Evolutionary conservation across 2,797 vertebrate species (phyloP).

Genomic region (Pyrocephalus nanus): DNA sequence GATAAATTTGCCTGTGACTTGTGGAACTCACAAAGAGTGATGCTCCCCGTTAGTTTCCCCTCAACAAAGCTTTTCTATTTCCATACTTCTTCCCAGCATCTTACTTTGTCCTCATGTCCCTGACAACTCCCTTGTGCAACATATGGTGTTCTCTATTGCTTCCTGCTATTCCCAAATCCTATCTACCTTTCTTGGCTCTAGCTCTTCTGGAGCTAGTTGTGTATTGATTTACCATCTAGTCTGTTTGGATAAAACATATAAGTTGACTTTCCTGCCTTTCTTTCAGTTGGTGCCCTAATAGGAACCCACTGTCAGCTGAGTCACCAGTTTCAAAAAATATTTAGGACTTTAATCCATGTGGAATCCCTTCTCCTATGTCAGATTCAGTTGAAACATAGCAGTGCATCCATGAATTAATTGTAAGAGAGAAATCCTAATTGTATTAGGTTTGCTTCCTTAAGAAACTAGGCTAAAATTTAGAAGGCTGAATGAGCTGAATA

Average conservation of each 20-base stretch:
- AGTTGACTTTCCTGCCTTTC: neutral
- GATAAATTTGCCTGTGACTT: neutral
- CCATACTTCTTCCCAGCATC: neutral
- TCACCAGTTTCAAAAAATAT: neutral
- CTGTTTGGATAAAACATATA: neutral
- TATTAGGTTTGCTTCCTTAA: neutral
- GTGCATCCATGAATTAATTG: neutral
- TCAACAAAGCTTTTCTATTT: neutral
- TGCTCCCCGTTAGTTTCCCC: neutral
- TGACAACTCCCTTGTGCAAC: neutral
- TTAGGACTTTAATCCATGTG: neutral
- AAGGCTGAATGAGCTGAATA: neutral
- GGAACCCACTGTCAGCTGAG: neutral
- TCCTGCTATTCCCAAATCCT: neutral
- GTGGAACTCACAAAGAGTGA: neutral
- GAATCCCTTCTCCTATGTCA: neutral
- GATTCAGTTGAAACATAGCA: neutral
- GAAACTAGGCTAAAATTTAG: neutral
- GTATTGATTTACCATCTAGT: neutral
- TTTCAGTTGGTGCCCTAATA: neutral
- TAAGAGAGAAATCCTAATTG: neutral
- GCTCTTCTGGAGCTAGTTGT: neutral
- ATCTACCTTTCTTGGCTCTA: neutral
- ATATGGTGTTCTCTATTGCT: neutral
- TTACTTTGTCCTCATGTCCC: neutral